phyloP scores from a whole-genome alignment of 2,113 vertebrate species.

The Pollimyrus isidori region DNA sequence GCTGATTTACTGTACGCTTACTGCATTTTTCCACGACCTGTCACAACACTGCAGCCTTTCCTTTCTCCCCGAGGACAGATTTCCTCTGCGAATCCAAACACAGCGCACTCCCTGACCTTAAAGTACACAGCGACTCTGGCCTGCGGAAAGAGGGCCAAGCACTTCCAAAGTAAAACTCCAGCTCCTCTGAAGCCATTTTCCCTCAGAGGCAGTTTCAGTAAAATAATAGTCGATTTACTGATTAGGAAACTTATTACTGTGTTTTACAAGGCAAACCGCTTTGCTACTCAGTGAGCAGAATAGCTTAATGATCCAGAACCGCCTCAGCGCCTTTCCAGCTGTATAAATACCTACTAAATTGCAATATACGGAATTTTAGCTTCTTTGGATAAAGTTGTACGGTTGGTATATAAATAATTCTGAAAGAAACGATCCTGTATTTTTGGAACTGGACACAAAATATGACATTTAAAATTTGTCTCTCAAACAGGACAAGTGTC shows the following conservation, averaged over 20 bases:
- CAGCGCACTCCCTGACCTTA: not conserved
- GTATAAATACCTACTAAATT: not conserved
- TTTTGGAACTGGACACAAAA: not conserved
- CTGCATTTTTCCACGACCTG: not conserved
- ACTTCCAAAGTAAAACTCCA: not conserved
- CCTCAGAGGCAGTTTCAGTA: not conserved
- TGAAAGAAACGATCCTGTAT: not conserved
- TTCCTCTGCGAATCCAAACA: not conserved
- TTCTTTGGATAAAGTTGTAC: not conserved
- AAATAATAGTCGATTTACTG: not conserved
- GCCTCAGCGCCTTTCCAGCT: not conserved
- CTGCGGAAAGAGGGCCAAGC: not conserved
- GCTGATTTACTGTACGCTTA: not conserved
- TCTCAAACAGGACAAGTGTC: not conserved
- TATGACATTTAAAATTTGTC: not conserved
- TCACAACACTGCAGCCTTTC: not conserved
- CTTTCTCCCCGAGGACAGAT: not conserved
- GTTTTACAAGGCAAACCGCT: not conserved
- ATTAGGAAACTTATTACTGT: not conserved
- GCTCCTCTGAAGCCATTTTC: not conserved
- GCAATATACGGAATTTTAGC: not conserved
- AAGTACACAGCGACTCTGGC: not conserved
- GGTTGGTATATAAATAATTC: not conserved
- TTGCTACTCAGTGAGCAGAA: not conserved
- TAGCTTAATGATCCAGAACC: not conserved